Percentiles rank a stretch among this genome's conserved stretches.
Conservation (phyloP, 23 tunicate genomes). For the Clavelina lepadiformis region DNA sequence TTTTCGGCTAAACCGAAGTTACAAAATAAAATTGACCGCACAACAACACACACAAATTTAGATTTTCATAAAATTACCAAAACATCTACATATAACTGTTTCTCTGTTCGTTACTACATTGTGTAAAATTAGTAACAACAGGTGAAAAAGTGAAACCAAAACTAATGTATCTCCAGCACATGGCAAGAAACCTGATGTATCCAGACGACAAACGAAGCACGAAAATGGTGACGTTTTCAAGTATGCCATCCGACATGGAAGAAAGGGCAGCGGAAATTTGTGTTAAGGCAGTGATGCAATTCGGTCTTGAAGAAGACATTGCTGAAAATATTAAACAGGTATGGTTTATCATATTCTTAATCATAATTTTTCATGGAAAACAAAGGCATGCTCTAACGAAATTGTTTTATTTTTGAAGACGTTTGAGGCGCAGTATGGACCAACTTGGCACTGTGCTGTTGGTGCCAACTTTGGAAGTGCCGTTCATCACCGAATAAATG, state of each 20-base stretch:
- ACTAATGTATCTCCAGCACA: conserved; percentile 41
- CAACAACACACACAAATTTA: too few species aligned
- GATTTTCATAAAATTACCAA: too few species aligned
- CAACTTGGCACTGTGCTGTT: conserved; percentile 94
- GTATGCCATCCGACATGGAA: conserved; percentile 80
- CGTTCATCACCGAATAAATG: conserved; percentile 71
- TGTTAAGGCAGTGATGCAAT: conserved; percentile 69
- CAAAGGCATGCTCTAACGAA: too few species aligned
- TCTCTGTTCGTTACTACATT: too few species aligned
- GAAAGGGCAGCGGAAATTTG: conserved; percentile 88
- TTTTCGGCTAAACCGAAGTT: too few species aligned
- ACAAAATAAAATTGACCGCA: too few species aligned
- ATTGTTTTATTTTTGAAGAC: conserved; percentile 16
- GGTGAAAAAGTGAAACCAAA: too few species aligned
- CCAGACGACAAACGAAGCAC: conserved; percentile 73
- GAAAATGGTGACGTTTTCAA: conserved; percentile 92
- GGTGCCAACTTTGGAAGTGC: conserved; percentile 91
- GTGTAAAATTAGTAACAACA: too few species aligned
- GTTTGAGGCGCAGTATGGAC: conserved; percentile 72
- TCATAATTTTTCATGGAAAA: too few species aligned
- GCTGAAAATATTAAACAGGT: conserved; percentile 86
- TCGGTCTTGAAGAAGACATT: conserved; percentile 79
- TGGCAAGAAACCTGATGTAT: conserved; percentile 85
- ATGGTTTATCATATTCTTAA: too few species aligned
- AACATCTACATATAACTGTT: too few species aligned